Evolutionary conservation across 2,888 invertebrate genomes (phyloP), one percentile per base, ranked within the genome.

Genomic region (Augiades crinisus): DNA sequence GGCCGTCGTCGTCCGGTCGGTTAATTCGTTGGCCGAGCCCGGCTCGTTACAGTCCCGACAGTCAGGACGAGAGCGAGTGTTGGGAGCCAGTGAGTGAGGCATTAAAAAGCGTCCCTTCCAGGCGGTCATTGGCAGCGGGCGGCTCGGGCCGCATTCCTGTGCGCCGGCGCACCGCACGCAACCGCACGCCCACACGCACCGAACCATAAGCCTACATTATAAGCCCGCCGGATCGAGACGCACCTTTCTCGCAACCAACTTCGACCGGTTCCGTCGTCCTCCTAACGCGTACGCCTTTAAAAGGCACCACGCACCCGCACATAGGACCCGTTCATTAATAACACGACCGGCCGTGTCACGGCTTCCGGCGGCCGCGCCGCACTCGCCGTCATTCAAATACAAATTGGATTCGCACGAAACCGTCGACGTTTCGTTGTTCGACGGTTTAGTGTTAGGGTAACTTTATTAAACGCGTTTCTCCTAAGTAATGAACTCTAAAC

Each of bases 51-150:
- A 68, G 70, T 76, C 76, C 76, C 74, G 76, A 68, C 74, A 75
- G 80, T 80, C 72, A 75, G 68, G 43, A 43, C 44, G 43, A 27
- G 47, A 36, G 27, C 43, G 33, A 12, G 49, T 24, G 37, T 19
- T 33, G 43, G 41, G 73, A 76, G 70, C 78, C 72, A 75, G 75
- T 72, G 68, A 77, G 78, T 70, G 72, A 64, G 74, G 70, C 77
- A 73, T 78, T 77, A 82, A 86, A 85, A 83, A 84, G 67, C 75
- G 81, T 81, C 84, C 85, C 81, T 79, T 68, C 73, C 76, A 74
- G 75, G 81, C 87, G 88, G 88, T 87, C 88, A 85, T 86, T 87
- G 88, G 86, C 87, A 81, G 87, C 85, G 83, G 81, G 81, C 74
- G 78, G 83, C 81, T 75, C 80, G 80, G 77, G 71, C 86, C 81